Base-by-base conservation (phyloP, 2,888 invertebrate genomes). In the Synanthedon formicaeformis region DNA sequence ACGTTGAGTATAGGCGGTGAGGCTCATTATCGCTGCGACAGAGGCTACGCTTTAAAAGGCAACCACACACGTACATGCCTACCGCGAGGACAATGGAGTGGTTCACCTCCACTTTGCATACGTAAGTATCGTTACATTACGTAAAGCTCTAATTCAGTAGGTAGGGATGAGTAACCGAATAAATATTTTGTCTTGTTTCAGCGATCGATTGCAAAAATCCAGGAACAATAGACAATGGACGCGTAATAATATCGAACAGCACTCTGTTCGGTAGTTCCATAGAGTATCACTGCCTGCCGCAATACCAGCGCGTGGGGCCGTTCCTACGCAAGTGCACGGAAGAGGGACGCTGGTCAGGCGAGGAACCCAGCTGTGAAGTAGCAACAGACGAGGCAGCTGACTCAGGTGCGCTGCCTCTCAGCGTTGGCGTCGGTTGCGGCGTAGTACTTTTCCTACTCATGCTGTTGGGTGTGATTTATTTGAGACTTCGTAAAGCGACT, bases 201-300 rank as follows among this genome's bases (percentile, higher is more conserved):
- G 96, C 94, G 58, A 92, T 96, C 52, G 94, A 96, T 69, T 97
- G 96, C 77, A 92, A 92, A 54, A 90, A 93, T 52, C 96, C 96
- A 0, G 89, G 91, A 40, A 84, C 89, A 11, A 93, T 96, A 51
- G 94, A 95, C 58, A 96, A 96, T 71, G 96, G 96, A 0, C 90
- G 96, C 54, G 92, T 96, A 14, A 95, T 96, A 62, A 91, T 95
- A 41, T 92, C 95, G 55, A 96, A 97, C 69, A 92, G 93, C 51
- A 95, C 95, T 0, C 87, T 92, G 0, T 97, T 93, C 73, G 94
- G 94, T 40, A 94, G 95, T 53, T 92, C 94, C 0, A 92, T 95
- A 1, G 96, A 96, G 72, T 96, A 96, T 75, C 96, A 96, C 70
- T 97, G 97, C 71, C 78, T 96, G 54, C 96, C 96, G 2, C 94